Base-by-base conservation (phyloP, 2,888 invertebrate species). In the Rotaria macrura region DNA sequence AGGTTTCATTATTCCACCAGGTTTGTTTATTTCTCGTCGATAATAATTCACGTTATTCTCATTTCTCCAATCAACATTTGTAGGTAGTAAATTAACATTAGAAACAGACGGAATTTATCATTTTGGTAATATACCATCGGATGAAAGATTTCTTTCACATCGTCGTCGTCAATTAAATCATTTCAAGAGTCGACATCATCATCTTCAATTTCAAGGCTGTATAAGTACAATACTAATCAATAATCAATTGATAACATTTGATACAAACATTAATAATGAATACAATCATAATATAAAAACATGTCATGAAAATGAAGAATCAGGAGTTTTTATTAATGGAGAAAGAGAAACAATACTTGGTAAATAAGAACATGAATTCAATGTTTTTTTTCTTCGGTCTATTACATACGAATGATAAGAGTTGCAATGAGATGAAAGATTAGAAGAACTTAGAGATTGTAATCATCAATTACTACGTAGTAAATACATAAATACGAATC, bases 1-100 rank as follows among this genome's bases (percentile, higher is more conserved):
- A 79, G 79, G 79, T 43, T 79, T 43, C n/a, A 79, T 79, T 14
- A 79, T 79, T 79, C 79, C 79, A 79, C 79, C 79, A 43, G 79
- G 79, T 79, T 43, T 25, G 14, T 43, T 17, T 14, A 0, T n/a
- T 29, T 7, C 9, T 40, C 23, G 38, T 40, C 10, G 7, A 43
- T 23, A 55, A n/a, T 9, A n/a, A n/a, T 55, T 10, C 1, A n/a
- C 2, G n/a, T 47, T 47, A 47, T 47, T 12, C 47, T 12, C 47
- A 47, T 12, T 12, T 47, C 9, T 12, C 47, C 47, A 47, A 12
- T 47, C 9, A 47, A 4, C 14, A 12, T 47, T 47, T 47, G 14
- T 79, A 79, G 79, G 79, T 79, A 79, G 43, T 25, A 79, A 79
- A 79, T 40, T 25, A 43, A n/a, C 79, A 4, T 79, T 79, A n/a